phyloP scores from a whole-genome alignment of 2,113 vertebrate genomes.

The Chrysochloris asiatica region DNA sequence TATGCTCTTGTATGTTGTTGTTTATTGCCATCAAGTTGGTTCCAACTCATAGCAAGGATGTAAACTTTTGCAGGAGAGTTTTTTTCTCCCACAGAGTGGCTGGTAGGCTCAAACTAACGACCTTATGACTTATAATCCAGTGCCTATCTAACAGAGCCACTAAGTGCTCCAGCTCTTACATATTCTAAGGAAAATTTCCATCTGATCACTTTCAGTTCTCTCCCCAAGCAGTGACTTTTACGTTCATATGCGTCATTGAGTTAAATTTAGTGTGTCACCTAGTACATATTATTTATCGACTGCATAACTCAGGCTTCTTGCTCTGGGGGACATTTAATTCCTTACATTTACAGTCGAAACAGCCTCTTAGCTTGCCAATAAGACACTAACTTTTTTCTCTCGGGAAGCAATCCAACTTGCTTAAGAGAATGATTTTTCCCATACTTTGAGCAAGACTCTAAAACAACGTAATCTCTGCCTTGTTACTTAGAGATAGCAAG shows the following conservation, averaged over 20 bases:
- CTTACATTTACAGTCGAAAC: slow-evolving; percentile 36
- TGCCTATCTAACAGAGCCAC: too few relatives aligned
- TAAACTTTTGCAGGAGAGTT: too few relatives aligned
- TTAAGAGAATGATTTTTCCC: background rate
- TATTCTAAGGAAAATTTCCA: slow-evolving; percentile 45
- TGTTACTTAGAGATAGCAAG: slow-evolving; percentile 23
- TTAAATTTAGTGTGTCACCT: slow-evolving; percentile 45
- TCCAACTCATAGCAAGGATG: too few relatives aligned
- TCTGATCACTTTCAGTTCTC: slow-evolving; percentile 63
- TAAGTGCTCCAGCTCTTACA: background rate
- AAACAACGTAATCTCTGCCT: slow-evolving; percentile 56
- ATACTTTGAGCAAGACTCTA: background rate
- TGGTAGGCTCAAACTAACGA: too few relatives aligned
- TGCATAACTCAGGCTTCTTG: background rate
- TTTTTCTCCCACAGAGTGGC: too few relatives aligned
- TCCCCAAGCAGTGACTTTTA: slow-evolving; percentile 43
- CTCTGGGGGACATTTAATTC: slow-evolving; percentile 61
- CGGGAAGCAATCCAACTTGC: slow-evolving; percentile 3
- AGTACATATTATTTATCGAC: slow-evolving; percentile 15
- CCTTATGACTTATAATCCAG: too few relatives aligned
- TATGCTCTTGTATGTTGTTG: too few relatives aligned
- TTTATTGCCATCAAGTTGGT: too few relatives aligned
- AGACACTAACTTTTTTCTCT: slow-evolving; percentile 10
- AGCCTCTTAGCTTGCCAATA: slow-evolving; percentile 55
- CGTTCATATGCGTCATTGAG: slow-evolving; percentile 36